phyloP scores from a whole-genome alignment of 2,888 invertebrate genomes.

The Hipparchia sbordonii region DNA sequence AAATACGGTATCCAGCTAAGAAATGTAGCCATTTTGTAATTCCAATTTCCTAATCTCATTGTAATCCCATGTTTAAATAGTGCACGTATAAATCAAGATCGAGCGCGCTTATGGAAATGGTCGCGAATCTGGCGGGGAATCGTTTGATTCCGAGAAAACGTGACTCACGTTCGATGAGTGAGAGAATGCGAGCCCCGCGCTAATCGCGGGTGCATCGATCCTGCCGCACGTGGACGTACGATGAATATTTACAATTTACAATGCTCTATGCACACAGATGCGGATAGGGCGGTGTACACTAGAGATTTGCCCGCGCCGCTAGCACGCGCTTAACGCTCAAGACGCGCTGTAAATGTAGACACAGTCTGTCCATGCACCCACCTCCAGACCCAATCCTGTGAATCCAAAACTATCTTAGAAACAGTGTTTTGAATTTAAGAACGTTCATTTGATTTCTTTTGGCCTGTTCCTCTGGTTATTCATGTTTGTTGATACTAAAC shows the following conservation, averaged over 20 bases:
- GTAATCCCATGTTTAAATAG: conserved; percentile 17
- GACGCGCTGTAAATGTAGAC: no score
- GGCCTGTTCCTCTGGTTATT: no score
- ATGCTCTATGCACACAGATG: not conserved
- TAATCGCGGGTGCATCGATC: conserved; percentile 46
- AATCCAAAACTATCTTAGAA: no score
- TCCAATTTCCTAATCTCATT: conserved; percentile 7
- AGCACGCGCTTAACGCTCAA: no score
- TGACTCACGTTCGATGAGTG: conserved; percentile 40
- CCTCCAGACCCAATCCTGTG: no score
- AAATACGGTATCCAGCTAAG: conserved; percentile 5
- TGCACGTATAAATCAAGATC: conserved; percentile 30
- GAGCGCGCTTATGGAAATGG: conserved; percentile 31
- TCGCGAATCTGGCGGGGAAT: conserved; percentile 37
- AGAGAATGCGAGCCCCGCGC: conserved; percentile 40
- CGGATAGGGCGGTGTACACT: not conserved
- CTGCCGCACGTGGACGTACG: conserved; percentile 34
- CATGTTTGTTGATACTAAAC: no score
- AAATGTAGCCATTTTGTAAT: conserved; percentile 12
- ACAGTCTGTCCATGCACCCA: no score
- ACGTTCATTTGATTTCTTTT: no score
- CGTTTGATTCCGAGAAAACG: conserved; percentile 37
- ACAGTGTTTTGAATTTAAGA: no score
- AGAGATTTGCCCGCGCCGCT: not conserved
- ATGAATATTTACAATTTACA: conserved; percentile 36